Evolutionary conservation across 1,140 invertebrate species (phyloP), one percentile per base, ranked within the genome.

Genomic region (Ericerus pela): DNA sequence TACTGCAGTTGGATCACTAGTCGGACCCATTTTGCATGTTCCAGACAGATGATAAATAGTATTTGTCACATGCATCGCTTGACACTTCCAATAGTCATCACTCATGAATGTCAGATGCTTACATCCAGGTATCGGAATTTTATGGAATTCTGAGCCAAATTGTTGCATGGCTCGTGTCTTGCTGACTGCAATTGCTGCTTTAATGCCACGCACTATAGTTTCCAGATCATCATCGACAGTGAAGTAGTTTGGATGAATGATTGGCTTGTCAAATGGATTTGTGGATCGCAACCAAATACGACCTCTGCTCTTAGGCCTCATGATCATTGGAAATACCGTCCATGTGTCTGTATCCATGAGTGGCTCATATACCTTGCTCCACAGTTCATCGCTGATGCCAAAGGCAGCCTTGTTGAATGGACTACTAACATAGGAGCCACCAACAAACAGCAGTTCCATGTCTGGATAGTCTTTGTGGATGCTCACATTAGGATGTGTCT

Each of bases 191-290:
- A 85, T 70, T 0, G 74, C 76, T 57, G 88, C 73, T 65, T 83
- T 83, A 0, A 77, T 78, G 0, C 81, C 84, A 68, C 87, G 82
- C 0, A 79, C 70, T 80, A 58, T 47, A 0, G 24, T 51, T 16
- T 14, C 29, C 6, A 58, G 1, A 27, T 58, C 57, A 1, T 71
- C 63, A 0, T 63, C 47, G 30, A 76, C 64, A 0, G 64, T 67
- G 10, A 84, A 75, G 52, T 83, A 84, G 38, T 82, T 82, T 0
- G 85, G 75, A 61, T 79, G 72, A 29, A 91, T 83, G n/a, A 77
- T 65, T 0, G 85, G 81, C 22, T 73, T 68, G 16, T 79, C 75
- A 0, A 72, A 67, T 1, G 82, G 81, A 67, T 87, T 69, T 0
- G 61, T 63, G 6, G 72, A 76, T 12, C 66, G 62, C 6, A 87